These are phyloP conservation scores for Eupithecia tripunctaria DNA, from an alignment of 2,888 invertebrate genomes.

Conservation along the genomic window DNA sequence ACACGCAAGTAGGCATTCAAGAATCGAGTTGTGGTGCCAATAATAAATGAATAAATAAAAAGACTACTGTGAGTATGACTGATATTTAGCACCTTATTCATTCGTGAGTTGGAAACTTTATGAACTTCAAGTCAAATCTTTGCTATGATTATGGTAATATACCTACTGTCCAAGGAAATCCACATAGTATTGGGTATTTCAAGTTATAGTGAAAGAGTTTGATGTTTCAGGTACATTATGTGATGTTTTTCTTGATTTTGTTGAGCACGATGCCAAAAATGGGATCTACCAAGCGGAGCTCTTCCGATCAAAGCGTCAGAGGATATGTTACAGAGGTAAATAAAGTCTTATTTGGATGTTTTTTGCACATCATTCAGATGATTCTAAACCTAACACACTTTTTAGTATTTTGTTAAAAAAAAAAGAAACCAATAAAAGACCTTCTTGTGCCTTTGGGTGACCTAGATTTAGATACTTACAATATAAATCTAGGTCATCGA, in stretches of 20 bases:
- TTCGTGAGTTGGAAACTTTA: constrained; percentile 51
- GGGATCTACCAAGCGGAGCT: constrained; percentile 86
- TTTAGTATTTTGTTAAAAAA: not conserved
- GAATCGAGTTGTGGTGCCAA: not conserved
- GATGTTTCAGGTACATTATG: constrained; percentile 71
- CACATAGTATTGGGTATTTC: not conserved
- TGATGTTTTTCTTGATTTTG: constrained; percentile 67
- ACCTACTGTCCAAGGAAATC: constrained; percentile 6
- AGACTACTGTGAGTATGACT: not conserved
- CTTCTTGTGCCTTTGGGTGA: not conserved
- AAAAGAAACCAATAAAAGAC: not conserved
- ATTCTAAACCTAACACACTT: not conserved
- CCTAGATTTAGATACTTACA: no score
- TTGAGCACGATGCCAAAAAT: constrained; percentile 67
- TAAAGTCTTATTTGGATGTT: not conserved
- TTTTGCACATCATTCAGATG: not conserved
- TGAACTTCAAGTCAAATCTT: constrained; percentile 63
- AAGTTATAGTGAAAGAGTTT: constrained; percentile 38
- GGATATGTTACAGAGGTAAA: constrained; percentile 93
- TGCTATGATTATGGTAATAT: constrained; percentile 65
- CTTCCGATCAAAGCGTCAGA: constrained; percentile 91
- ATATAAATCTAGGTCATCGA: constrained; percentile 15
- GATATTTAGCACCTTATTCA: not conserved
- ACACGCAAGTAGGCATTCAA: not conserved
- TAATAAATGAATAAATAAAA: not conserved